A percentile compares a stretch with the other conserved stretches of the same genome.
Evolutionary conservation across 1,140 invertebrate species (phyloP).

Genomic region (Babylonia areolata): DNA sequence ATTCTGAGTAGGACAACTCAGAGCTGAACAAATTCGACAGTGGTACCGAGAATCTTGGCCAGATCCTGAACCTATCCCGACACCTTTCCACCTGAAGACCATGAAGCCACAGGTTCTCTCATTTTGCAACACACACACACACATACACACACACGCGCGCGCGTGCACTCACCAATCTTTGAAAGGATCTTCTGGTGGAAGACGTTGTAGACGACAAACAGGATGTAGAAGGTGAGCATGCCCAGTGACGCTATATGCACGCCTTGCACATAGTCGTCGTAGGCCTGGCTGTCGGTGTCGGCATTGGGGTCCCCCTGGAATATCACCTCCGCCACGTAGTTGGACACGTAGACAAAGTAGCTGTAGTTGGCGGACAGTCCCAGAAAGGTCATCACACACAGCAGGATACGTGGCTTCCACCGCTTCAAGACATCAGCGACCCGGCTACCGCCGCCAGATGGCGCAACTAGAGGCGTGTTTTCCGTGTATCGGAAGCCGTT

Average conservation of each 20-base stretch:
- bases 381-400: constrained; percentile 22
- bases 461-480: neutral
- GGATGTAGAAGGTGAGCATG: constrained; percentile 29
- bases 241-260: constrained; percentile 25
- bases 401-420: neutral
- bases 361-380: constrained; percentile 19
- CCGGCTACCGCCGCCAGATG: neutral
- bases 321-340: constrained; percentile 29
- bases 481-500: neutral
- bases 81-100: too few relatives aligned
- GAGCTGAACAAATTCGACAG: too few relatives aligned
- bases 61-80: too few relatives aligned
- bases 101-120: too few relatives aligned
- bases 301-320: constrained; percentile 25
- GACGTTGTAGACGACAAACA: constrained; percentile 29
- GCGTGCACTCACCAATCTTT: constrained; percentile 7
- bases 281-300: neutral
- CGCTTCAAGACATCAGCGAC: neutral
- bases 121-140: too few relatives aligned
- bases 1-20: too few relatives aligned
- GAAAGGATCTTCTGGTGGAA: constrained; percentile 22
- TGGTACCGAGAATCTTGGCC: too few relatives aligned
- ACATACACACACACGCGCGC: too few relatives aligned
- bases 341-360: constrained; percentile 31
- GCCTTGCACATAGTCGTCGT: constrained; percentile 13